Conservation (phyloP, 2,888 invertebrate genomes). For the Apamea epomidion region DNA sequence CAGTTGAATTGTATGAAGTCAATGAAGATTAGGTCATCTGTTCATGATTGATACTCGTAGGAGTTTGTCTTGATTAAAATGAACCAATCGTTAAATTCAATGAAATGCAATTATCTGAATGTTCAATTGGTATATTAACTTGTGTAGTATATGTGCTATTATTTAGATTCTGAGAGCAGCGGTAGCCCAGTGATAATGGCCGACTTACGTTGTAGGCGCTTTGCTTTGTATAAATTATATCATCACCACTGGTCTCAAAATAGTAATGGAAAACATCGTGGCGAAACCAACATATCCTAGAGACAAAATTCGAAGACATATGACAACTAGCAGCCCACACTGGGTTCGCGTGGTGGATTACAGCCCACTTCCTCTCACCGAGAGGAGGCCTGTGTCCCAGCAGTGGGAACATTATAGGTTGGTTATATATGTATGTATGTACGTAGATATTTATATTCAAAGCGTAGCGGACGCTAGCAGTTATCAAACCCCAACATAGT, state of each 20-base stretch:
- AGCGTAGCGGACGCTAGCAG: background rate
- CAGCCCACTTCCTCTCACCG: too few relatives aligned
- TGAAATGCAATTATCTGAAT: background rate
- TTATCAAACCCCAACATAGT: background rate
- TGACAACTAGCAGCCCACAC: too few relatives aligned
- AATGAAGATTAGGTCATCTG: slow-evolving; percentile 6
- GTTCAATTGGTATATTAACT: background rate
- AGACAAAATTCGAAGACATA: too few relatives aligned
- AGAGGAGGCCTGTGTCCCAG: too few relatives aligned
- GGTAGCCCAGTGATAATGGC: background rate
- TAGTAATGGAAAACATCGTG: too few relatives aligned
- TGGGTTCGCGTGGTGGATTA: too few relatives aligned
- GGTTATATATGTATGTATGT: too few relatives aligned
- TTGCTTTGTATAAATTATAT: background rate
- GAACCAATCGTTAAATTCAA: background rate
- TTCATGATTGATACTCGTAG: background rate
- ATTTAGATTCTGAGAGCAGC: background rate
- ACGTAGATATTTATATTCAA: background rate
- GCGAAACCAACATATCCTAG: background rate
- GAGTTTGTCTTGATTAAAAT: background rate
- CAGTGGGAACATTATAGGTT: too few relatives aligned
- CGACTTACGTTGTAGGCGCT: background rate
- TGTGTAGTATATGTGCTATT: background rate
- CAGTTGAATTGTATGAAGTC: slow-evolving; percentile 1
- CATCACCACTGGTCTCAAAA: background rate